Conservation (phyloP, 1,140 invertebrate species). For the Drosophila murphyi region DNA sequence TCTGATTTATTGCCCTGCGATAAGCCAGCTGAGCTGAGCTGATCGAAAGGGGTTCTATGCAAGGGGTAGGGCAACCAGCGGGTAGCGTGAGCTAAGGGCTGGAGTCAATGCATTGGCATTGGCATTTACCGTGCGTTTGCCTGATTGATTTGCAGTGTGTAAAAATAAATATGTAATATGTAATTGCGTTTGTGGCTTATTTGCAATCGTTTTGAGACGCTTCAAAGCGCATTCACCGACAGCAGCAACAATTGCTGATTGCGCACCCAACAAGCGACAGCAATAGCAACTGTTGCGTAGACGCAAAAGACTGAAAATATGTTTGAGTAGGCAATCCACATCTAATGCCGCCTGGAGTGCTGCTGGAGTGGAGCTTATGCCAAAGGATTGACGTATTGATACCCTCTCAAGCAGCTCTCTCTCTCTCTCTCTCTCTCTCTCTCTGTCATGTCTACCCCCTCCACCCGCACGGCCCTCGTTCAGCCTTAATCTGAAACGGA, state of each 20-base stretch:
- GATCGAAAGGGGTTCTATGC: conserved; percentile 24
- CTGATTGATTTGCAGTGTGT: conserved; percentile 75
- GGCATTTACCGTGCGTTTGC: conserved; percentile 18
- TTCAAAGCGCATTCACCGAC: conserved; percentile 54
- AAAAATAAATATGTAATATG: conserved; percentile 72
- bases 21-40: conserved; percentile 43
- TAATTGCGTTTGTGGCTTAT: conserved; percentile 49
- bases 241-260: conserved; percentile 37
- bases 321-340: conserved; percentile 73
- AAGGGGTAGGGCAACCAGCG: neutral
- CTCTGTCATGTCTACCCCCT: neutral
- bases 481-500: conserved; percentile 6
- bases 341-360: conserved; percentile 69
- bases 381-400: conserved; percentile 37
- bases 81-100: neutral
- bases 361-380: conserved; percentile 65
- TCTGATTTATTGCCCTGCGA: conserved; percentile 76
- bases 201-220: conserved; percentile 52
- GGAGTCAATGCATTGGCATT: conserved; percentile 38
- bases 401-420: conserved; percentile 19
- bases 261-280: neutral
- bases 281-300: conserved; percentile 20
- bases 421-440: neutral
- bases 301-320: conserved; percentile 4
- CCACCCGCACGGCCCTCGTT: too few relatives aligned